Evolutionary conservation across 2,113 vertebrate genomes (phyloP), one percentile per base, ranked within the genome.

Genomic region (Collichthys lucidus): DNA sequence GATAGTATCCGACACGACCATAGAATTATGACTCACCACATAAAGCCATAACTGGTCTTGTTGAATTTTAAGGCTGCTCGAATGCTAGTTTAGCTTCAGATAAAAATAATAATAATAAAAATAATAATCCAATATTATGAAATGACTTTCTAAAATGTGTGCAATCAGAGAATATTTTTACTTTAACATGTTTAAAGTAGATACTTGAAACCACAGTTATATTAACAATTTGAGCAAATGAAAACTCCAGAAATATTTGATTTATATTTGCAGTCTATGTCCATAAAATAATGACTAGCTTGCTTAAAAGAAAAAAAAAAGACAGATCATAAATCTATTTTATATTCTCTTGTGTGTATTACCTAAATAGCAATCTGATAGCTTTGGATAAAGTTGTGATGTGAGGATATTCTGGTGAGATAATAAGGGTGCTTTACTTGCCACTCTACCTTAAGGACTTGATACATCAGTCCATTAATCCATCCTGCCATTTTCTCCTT

Each of bases 191-290:
- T 87, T 90, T 88, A 84, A 92, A 92, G 82, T 90, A 92, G 80
- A 91, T 93, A 93, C 91, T 94, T 94, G 92, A 94, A 93, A 89
- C 79, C 80, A 91, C 83, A 93, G 86, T 89, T 89, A 80, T 91
- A 86, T 81, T 84, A 89, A 90, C 74, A 63, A 89, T 82, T 82
- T 89, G 79, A 89, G 80, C 79, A 89, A 92, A 88, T 88, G 73
- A 69, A 86, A 92, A 89, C 56, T 79, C 65, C 74, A 79, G 71
- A 84, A 90, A 88, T 92, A 88, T 92, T 87, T 92, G 79, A 87
- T 89, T 88, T 93, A 91, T 93, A 92, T 92, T 90, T 94, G 73
- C 77, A 82, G 70, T 82, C 57, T 86, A 89, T 88, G 86, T 89
- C 88, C 80, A 88, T 86, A 77, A 86, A 83, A 69, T 71, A 86